Conservation (phyloP, 1,140 invertebrate genomes). For the Paraescarpia echinospica region DNA sequence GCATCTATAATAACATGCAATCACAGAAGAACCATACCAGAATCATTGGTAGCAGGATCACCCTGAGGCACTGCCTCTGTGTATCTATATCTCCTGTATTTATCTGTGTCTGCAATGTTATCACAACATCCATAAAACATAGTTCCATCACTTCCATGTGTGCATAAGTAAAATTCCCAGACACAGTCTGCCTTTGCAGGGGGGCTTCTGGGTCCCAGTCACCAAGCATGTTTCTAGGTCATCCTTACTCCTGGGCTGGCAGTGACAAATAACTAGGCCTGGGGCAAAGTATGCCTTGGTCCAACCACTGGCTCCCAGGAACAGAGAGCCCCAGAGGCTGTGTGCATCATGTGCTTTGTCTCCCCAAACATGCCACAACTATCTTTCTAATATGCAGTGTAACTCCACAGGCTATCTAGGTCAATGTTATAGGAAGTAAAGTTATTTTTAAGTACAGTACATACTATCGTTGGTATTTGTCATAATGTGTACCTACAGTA, state of each 20-base stretch:
- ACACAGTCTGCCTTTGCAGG: background rate
- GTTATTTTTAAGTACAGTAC: too few species aligned
- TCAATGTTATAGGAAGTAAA: too few species aligned
- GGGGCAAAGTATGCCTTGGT: background rate
- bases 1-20: background rate
- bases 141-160: background rate
- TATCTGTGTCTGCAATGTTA: background rate
- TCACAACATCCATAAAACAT: background rate
- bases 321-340: background rate
- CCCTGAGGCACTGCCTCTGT: too few species aligned
- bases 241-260: background rate
- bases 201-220: background rate
- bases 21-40: too few species aligned
- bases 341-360: background rate
- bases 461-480: too few species aligned
- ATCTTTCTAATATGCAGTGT: too few species aligned
- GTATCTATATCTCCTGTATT: background rate
- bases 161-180: slow-evolving; percentile 1
- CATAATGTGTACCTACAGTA: too few species aligned
- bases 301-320: background rate
- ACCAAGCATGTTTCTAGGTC: background rate
- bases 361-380: background rate
- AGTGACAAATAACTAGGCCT: background rate
- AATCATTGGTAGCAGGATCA: too few species aligned
- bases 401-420: too few species aligned